Base-by-base conservation (phyloP, 1,140 invertebrate species). In the Drosophila lacertosa region DNA sequence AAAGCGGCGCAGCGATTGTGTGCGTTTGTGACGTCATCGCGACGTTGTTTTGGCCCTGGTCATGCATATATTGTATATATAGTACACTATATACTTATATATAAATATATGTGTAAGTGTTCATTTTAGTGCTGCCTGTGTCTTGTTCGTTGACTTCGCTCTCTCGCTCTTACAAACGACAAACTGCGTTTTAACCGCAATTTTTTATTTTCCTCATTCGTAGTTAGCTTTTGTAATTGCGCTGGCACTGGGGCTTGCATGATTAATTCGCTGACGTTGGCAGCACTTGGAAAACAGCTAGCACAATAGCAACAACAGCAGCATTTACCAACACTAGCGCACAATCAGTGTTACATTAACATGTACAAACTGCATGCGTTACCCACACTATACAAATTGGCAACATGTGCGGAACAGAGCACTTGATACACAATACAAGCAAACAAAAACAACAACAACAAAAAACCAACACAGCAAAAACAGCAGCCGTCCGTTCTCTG, bases 181-280 rank as follows among this genome's bases (percentile, higher is more conserved):
- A 64, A 74, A 63, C 67, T 86, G 82, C 67, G 68, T 60, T 86
- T 86, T 71, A 88, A 77, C 82, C 82, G 77, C 75, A 84, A 66
- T 81, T 65, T 74, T 45, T 29, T 62, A 37, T 62, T 65, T 58
- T 39, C 37, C 63, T 67, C 50, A 60, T 51, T 67, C 37, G 63
- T 20, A 40, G 33, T 57, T 44, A 32, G 24, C 33, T 44, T 39
- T 50, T 50, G 45, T 37, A 50, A 39, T 71, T 42, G 60, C 42
- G 60, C 29, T 48, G 44, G 37, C 18, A 50, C n/a, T 50, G 58
- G 11, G 9, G 51, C 42, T 75, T 74, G 74, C 58, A 88, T 86
- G 81, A 86, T 88, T 86, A 86, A 88, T 86, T 81, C 74, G 74
- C 77, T 88, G 81, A 81, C 81, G 82, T 60, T 84, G 74, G 39